Evolutionary conservation across 2,113 vertebrate species (phyloP), one percentile per base, ranked within the genome.

Genomic region (Ctenodactylus gundi): DNA sequence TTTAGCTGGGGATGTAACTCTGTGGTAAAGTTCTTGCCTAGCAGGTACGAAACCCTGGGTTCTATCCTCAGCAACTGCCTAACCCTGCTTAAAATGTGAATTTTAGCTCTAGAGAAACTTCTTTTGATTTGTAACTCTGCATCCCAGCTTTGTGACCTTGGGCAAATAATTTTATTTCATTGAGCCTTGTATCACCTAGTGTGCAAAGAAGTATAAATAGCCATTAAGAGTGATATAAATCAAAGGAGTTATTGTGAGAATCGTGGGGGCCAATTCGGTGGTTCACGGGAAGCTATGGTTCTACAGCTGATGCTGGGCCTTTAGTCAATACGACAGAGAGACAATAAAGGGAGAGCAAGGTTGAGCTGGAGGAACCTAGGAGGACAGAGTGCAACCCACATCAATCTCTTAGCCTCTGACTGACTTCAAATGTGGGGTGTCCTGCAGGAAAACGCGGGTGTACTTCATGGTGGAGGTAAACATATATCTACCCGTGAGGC

Each of bases 141-240:
- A 31, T 76, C 34, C 23, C 34, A 91, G 36, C 17, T 88, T 94
- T 95, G 70, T 65, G 70, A 85, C 44, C 23, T 64, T 95, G 53
- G 81, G 36, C 57, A 86, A 93, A 58, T 91, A 68, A 89, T 91
- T 82, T 89, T 87, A 90, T 68, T 77, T 84, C 55, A 57, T 55
- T 80, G 84, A 85, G 11, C 17, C 75, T 86, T 81, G 9, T 72
- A 81, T 94, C 46, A 73, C 36, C 77, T 21, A 68, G 27, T 75
- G 39, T 89, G 91, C 29, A 85, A 72, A 76, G 92, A 75, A 91
- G 20, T 31, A 80, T 58, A 87, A 70, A 80, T 58, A 87, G 64
- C 64, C 10, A 10, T 84, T 84, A 89, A 0, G 46, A 70, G 13
- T 93, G 39, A 84, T 70, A 53, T 60, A 80, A 73, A 90, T 27